These are phyloP conservation scores for Synanthedon andrenaeformis DNA, from an alignment of 2,888 invertebrate species.

Conservation along the genomic window DNA sequence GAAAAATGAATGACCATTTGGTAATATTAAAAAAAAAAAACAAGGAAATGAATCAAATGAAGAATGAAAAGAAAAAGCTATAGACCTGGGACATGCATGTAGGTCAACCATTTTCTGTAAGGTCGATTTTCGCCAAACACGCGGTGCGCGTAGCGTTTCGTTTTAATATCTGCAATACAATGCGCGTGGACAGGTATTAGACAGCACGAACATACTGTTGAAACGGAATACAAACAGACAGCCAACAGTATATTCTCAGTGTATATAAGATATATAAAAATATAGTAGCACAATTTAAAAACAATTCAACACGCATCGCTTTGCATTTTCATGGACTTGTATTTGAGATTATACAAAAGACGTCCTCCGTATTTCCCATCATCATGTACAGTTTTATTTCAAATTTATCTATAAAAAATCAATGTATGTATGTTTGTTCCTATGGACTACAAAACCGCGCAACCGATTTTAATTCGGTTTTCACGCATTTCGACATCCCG, in stretches of 20 bases:
- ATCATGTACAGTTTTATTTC: no score
- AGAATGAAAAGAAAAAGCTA: constrained; percentile 48
- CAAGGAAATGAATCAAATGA: constrained; percentile 2
- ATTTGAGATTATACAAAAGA: no score
- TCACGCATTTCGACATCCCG: no score
- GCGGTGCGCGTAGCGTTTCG: constrained; percentile 50
- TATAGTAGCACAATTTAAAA: neutral
- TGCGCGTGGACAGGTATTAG: constrained; percentile 25
- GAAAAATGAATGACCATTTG: neutral
- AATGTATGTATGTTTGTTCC: no score
- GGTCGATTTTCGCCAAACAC: constrained; percentile 51
- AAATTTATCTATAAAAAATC: no score
- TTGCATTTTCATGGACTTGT: no score
- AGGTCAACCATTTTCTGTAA: constrained; percentile 67
- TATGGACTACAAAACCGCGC: no score
- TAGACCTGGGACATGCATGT: constrained; percentile 68
- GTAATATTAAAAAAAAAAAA: neutral
- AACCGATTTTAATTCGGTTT: no score
- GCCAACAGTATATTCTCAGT: neutral
- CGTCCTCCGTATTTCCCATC: no score
- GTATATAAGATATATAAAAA: neutral
- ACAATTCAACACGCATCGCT: neutral
- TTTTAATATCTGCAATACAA: constrained; percentile 61
- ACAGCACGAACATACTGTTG: constrained; percentile 2
- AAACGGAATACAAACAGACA: neutral